Percentiles rank a stretch among this genome's conserved stretches.
phyloP scores from a whole-genome alignment of 2,113 vertebrate species.

The Calyptommatus sinebrachiatus region DNA sequence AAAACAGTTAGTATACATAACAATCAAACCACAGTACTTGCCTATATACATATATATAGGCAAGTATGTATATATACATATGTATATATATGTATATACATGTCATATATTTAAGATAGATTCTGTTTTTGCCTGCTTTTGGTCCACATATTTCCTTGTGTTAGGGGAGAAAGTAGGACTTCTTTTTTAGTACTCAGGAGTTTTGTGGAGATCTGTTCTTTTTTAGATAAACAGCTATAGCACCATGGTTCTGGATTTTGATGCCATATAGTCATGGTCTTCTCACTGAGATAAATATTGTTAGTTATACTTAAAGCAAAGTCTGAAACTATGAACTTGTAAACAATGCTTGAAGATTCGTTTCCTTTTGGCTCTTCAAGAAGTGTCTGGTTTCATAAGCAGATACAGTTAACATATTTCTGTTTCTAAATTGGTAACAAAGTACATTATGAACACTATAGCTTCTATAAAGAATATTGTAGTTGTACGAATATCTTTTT shows the following conservation, averaged over 20 bases:
- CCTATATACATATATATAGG: too few species aligned
- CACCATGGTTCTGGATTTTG: not conserved
- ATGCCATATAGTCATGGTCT: not conserved
- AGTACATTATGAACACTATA: not conserved
- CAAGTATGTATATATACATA: too few species aligned
- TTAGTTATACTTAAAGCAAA: not conserved
- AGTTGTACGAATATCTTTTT: not conserved
- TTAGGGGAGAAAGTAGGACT: not conserved
- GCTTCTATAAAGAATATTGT: not conserved
- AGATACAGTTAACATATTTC: not conserved
- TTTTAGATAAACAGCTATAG: not conserved
- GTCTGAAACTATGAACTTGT: not conserved
- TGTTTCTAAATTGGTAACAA: not conserved
- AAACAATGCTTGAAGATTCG: not conserved
- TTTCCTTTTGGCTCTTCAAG: not conserved
- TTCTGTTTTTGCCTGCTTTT: not conserved
- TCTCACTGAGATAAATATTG: too few species aligned
- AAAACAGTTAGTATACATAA: too few species aligned
- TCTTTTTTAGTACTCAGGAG: not conserved
- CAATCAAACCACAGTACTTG: too few species aligned
- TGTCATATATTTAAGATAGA: too few species aligned
- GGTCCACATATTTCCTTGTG: not conserved
- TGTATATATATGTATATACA: too few species aligned
- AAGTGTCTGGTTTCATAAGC: not conserved
- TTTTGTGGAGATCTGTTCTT: not conserved